Evolutionary conservation across 2,797 vertebrate species (phyloP).

Genomic region (Esox lucius): DNA sequence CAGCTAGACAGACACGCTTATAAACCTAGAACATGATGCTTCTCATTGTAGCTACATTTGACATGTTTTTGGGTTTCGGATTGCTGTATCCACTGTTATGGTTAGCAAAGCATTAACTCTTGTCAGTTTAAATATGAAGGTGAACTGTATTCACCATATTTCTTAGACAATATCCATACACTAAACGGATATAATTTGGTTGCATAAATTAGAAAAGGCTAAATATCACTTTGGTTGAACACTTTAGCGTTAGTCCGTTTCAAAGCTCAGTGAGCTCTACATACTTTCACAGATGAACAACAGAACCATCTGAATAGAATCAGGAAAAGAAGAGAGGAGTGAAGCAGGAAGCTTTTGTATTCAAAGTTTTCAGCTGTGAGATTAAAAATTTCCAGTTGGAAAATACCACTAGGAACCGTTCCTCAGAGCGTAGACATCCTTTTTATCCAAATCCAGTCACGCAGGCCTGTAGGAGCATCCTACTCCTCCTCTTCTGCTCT

Average conservation of each 20-base stretch:
- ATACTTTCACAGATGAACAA: conserved; percentile 45
- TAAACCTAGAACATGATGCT: too few species aligned
- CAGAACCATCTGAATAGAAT: conserved; percentile 55
- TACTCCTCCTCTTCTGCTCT: conserved; percentile 73
- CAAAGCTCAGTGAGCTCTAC: conserved; percentile 47
- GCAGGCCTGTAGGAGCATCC: conserved; percentile 63
- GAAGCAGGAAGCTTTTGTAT: conserved; percentile 63
- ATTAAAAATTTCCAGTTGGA: conserved; percentile 74
- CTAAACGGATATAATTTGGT: too few species aligned
- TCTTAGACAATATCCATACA: too few species aligned
- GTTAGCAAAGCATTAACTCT: too few species aligned
- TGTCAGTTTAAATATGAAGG: too few species aligned
- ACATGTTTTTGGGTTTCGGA: too few species aligned
- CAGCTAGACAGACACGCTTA: too few species aligned
- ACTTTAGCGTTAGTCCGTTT: conserved; percentile 39
- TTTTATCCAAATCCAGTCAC: conserved; percentile 77
- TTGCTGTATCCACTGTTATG: too few species aligned
- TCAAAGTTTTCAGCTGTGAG: conserved; percentile 77
- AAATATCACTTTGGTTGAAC: conserved; percentile 1
- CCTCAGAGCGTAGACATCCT: conserved; percentile 61
- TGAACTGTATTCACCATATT: too few species aligned
- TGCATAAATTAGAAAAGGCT: too few species aligned
- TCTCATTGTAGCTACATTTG: too few species aligned
- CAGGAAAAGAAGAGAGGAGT: conserved; percentile 35
- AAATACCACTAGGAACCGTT: conserved; percentile 62